phyloP scores from a whole-genome alignment of 1,140 invertebrate genomes.

The Pomacea maculata region DNA sequence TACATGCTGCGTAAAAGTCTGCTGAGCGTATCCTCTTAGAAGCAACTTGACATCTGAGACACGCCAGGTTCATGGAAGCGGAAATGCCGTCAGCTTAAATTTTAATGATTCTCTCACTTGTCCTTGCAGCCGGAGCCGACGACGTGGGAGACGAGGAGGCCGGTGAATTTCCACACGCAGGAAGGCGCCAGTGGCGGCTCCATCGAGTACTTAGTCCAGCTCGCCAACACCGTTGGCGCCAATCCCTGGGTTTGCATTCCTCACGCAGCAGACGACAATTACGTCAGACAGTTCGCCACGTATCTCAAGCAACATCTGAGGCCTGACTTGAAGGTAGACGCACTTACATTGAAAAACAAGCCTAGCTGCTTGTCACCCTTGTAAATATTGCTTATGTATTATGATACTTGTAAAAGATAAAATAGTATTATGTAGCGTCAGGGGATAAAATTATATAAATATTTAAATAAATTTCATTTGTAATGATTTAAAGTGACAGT shows the following conservation, averaged over 20 bases:
- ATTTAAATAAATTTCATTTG: too few relatives aligned
- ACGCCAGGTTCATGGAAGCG: neutral
- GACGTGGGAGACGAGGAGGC: conserved; percentile 38
- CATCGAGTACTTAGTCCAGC: conserved; percentile 43
- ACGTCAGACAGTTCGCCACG: conserved; percentile 39
- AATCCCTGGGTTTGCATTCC: conserved; percentile 52
- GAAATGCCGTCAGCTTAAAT: neutral
- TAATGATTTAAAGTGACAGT: too few relatives aligned
- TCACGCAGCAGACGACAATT: conserved; percentile 50
- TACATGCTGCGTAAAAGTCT: neutral
- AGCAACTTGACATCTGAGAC: neutral
- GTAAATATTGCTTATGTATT: too few relatives aligned
- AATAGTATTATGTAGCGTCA: too few relatives aligned
- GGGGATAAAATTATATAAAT: too few relatives aligned
- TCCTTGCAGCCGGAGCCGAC: conserved; percentile 42
- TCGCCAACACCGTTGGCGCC: conserved; percentile 41
- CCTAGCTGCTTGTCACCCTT: too few relatives aligned
- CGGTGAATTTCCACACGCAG: conserved; percentile 37
- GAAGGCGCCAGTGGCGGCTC: conserved; percentile 35
- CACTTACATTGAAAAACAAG: too few relatives aligned
- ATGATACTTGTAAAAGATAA: too few relatives aligned
- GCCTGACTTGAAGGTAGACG: conserved; percentile 42
- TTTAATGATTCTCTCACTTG: neutral
- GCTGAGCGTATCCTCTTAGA: neutral
- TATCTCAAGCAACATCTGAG: conserved; percentile 35